Percentiles rank a stretch among this genome's conserved stretches.
phyloP scores from a whole-genome alignment of 1,140 invertebrate species.

The Drosophila jambulina region DNA sequence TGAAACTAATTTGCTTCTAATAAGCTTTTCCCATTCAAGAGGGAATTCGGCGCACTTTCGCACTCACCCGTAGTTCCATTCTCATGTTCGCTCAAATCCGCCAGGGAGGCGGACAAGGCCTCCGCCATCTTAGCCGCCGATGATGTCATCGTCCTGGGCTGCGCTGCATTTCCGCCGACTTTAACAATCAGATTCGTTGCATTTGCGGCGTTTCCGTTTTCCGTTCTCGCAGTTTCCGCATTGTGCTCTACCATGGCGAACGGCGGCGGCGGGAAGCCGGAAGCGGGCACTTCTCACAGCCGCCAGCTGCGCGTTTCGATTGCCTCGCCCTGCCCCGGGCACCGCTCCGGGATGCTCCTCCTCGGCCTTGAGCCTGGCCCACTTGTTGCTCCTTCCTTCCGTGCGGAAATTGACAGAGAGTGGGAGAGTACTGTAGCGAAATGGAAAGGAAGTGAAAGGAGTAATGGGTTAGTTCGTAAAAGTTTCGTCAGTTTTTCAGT shows the following conservation, averaged over 20 bases:
- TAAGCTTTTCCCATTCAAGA: conserved; percentile 26
- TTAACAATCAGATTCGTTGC: conserved; percentile 64
- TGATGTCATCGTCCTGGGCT: conserved; percentile 51
- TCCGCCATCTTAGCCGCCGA: conserved; percentile 50
- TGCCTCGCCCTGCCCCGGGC: conserved; percentile 30
- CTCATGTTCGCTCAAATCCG: conserved; percentile 65
- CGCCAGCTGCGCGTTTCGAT: conserved; percentile 67
- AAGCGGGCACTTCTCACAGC: conserved; percentile 49
- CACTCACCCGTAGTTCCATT: conserved; percentile 81
- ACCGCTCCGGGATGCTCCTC: conserved; percentile 3
- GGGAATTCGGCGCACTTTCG: conserved; percentile 28
- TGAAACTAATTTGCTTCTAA: conserved; percentile 63
- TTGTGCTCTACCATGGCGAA: conserved; percentile 70
- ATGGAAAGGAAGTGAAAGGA: conserved; percentile 2
- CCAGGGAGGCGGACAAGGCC: conserved; percentile 61
- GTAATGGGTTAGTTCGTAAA: conserved; percentile 33
- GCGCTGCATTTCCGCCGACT: conserved; percentile 61
- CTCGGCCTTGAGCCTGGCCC: conserved; percentile 6
- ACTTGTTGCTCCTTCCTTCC: conserved; percentile 61
- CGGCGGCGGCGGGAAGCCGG: conserved; percentile 4
- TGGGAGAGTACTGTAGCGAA: conserved; percentile 1
- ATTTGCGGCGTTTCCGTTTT: conserved; percentile 77
- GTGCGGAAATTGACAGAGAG: conserved; percentile 35
- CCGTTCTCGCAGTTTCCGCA: conserved; percentile 74
- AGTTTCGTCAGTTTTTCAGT: conserved; percentile 2